Evolutionary conservation across 2,113 vertebrate genomes (phyloP), one percentile per base, ranked within the genome.

Genomic region (Microtus montanus): DNA sequence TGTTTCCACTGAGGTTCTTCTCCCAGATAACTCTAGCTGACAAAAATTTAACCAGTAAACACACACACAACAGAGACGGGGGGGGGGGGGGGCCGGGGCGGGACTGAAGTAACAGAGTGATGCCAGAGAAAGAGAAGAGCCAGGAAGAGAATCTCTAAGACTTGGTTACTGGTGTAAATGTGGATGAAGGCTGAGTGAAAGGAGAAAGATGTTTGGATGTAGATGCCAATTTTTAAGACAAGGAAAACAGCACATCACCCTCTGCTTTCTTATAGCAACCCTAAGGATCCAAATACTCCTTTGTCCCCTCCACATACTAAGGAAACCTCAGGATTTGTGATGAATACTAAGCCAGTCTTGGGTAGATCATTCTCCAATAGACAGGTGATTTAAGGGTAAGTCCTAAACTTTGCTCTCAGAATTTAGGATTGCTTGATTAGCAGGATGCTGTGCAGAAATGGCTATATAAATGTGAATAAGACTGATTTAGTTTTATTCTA

Each of bases 221-320:
- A 17, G 14, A 30, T 47, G n/a, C 30, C 12, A 12, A 38, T 84
- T 61, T 35, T 22, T 26, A 87, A 22, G 4, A 47, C 47, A 68
- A 96, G 75, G 19, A 7, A 68, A 78, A 80, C 2, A 19, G 7
- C 17, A 64, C 10, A 41, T 26, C 41, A 49, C 14, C 30, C 30
- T 20, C 11, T 5, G 28, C 17, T 20, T 54, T 58, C 15, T 11
- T 1, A 4, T 12, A 47, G 22, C 61, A 68, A 63, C 2, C 2
- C 38, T 35, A n/a, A 3, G 0, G 0, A 13, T 30, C 1, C 38
- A 70, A 38, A 66, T 17, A 64, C 3, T 13, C 15, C 11, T 52
- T 33, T 19, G 13, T 15, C 9, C 84, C 41, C 5, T 87, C 13
- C 14, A 47, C 7, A 30, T 8, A 19, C 13, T 5, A 20, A 10